phyloP scores from a whole-genome alignment of 23 tunicate species.

The Oikopleura vanhoeffeni region DNA sequence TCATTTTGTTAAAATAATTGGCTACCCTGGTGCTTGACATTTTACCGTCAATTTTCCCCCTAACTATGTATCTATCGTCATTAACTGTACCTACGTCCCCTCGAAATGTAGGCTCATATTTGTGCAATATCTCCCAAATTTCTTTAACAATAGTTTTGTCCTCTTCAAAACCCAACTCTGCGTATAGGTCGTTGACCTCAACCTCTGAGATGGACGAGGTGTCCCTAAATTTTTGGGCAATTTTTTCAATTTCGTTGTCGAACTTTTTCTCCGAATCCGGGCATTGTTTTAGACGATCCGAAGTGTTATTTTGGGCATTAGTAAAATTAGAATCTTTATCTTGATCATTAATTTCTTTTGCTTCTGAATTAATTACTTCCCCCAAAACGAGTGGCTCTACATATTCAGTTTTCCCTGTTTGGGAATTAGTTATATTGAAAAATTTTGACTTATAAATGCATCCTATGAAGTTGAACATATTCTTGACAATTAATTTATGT shows the following conservation, averaged over 20 bases:
- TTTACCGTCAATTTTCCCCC: not conserved
- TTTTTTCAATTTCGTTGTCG: not conserved
- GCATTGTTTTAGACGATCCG: too few relatives aligned
- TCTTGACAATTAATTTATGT: too few relatives aligned
- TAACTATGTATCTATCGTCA: not conserved
- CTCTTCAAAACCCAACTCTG: not conserved
- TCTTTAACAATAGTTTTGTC: not conserved
- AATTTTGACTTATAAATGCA: too few relatives aligned
- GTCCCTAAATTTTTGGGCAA: not conserved
- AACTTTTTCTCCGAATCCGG: not conserved
- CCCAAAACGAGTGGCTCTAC: too few relatives aligned
- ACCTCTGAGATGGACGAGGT: not conserved
- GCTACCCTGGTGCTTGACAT: not conserved
- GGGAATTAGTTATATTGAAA: too few relatives aligned
- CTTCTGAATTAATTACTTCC: too few relatives aligned
- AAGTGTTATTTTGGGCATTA: too few relatives aligned
- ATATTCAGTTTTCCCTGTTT: too few relatives aligned
- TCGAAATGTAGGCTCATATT: not conserved
- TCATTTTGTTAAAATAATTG: not conserved
- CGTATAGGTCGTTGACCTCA: not conserved
- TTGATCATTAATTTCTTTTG: too few relatives aligned
- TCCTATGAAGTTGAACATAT: too few relatives aligned
- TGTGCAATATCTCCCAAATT: not conserved
- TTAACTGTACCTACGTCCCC: not conserved
- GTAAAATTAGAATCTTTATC: too few relatives aligned